Evolutionary conservation across 2,797 vertebrate species (phyloP), one percentile per base, ranked within the genome.

Genomic region (Pseudopleuronectes americanus): DNA sequence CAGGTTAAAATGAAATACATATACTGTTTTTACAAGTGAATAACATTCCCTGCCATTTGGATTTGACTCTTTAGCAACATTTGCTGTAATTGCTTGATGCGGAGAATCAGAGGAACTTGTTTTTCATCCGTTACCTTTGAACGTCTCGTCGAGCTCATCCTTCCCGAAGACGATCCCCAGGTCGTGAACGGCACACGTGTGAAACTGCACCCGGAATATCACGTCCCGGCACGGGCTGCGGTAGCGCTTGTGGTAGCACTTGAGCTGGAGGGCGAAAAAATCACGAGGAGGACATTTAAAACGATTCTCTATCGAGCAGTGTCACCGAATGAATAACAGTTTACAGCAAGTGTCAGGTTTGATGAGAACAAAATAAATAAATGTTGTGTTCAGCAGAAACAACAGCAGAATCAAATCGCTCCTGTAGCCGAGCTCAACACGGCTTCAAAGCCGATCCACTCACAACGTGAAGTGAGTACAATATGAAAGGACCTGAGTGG

Each of bases 201-300:
- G 97, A 83, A 99, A 99, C 93, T 99, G 98, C 65, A 98, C 97
- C 0, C 97, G 93, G 93, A 99, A 99, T 53, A 99, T 96, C 71
- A 98, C 96, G 0, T 99, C 98, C 3, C 97, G 93, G 41, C 95
- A 95, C 0, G 97, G 95, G 78, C 95, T 97, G 26, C 94, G 96
- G 90, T 95, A 98, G 64, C 96, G 96, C 89, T 99, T 99, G 90
- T 99, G 97, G 87, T 99, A 99, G 81, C 98, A 99, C 87, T 99
- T 99, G 38, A 99, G 94, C 98, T 99, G 89, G 2, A 67, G 43
- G 59, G 49, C 0, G 31, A 59, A 36, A 67, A 67, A 33, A 14
- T 13, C 43, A 45, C 5, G 43, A 45, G 5, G 12, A 38, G 3
- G 3, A 16, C 22, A 16, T 3, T 31, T 36, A 0, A 0, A 24